Percentiles rank a stretch among this genome's conserved stretches.
Conservation (phyloP, 2,797 vertebrate species). For the Phoebastria nigripes region DNA sequence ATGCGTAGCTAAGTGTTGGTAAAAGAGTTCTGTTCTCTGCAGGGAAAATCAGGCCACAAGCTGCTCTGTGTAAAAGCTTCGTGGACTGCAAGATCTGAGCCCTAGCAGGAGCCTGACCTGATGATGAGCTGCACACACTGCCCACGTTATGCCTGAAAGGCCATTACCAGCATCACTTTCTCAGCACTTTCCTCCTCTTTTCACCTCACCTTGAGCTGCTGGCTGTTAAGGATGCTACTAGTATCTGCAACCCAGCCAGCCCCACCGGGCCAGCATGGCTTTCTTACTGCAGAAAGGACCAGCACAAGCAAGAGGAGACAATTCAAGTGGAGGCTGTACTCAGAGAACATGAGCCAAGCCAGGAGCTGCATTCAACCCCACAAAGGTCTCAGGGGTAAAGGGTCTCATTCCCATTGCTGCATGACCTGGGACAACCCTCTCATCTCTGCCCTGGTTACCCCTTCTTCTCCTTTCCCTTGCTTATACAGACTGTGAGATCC, state of each 20-base stretch:
- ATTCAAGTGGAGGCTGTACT: not conserved
- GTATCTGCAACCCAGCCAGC: not conserved
- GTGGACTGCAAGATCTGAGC: not conserved
- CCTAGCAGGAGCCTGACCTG: constrained; percentile 17
- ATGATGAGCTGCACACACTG: constrained; percentile 5
- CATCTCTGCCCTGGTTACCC: not conserved
- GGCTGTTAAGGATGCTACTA: not conserved
- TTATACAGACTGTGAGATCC: not conserved
- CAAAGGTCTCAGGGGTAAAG: not conserved
- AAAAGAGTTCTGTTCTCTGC: constrained; percentile 33
- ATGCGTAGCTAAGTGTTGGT: not conserved
- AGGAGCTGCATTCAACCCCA: not conserved
- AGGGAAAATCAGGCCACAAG: constrained; percentile 62
- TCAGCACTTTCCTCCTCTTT: not conserved
- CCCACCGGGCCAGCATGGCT: not conserved
- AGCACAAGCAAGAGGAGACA: not conserved
- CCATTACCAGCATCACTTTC: not conserved
- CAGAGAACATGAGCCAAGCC: not conserved
- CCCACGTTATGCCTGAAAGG: constrained; percentile 7
- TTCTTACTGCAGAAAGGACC: not conserved
- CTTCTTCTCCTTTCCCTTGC: not conserved
- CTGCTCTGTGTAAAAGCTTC: constrained; percentile 38
- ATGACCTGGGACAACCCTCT: not conserved
- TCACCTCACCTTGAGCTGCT: not conserved
- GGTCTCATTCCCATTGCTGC: not conserved